A percentile compares a stretch with the other conserved stretches of the same genome.
These are phyloP conservation scores for Platycercus adscitus DNA, from an alignment of 2,113 vertebrate genomes.

Conservation along the genomic window DNA sequence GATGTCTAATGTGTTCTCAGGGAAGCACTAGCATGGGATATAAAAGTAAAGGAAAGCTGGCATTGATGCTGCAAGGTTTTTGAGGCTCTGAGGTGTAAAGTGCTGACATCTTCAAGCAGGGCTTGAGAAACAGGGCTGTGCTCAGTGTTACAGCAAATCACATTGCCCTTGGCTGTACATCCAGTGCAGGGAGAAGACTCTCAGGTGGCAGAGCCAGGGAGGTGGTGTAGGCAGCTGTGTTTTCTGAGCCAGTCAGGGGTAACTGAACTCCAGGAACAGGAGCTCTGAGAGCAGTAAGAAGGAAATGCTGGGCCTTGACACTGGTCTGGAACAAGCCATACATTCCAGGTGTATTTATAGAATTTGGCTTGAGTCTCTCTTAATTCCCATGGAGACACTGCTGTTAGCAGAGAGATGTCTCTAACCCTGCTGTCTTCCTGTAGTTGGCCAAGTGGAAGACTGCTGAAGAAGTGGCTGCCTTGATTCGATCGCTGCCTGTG, in stretches of 20 bases:
- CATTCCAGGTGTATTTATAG: constrained; percentile 7
- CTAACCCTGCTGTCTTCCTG: not conserved
- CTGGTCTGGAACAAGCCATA: not conserved
- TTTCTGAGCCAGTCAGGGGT: not conserved
- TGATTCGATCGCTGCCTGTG: constrained; percentile 96
- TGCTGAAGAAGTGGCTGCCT: constrained; percentile 96
- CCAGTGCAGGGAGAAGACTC: not conserved
- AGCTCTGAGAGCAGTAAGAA: not conserved
- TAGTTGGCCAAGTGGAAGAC: constrained; percentile 99
- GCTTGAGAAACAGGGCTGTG: not conserved
- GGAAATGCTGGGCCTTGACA: not conserved
- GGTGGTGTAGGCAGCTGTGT: not conserved
- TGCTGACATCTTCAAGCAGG: not conserved
- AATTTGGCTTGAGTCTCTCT: not conserved
- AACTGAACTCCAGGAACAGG: not conserved
- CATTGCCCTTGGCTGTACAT: not conserved
- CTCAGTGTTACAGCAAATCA: not conserved
- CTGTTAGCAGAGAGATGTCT: not conserved
- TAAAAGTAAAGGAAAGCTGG: not conserved
- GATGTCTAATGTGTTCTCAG: not conserved
- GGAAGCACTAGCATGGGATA: not conserved
- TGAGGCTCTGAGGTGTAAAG: not conserved
- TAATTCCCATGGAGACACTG: not conserved
- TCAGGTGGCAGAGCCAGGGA: not conserved
- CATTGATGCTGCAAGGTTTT: not conserved